Evolutionary conservation across 2,113 vertebrate genomes (phyloP).

Genomic region (Gopherus evgoodei): DNA sequence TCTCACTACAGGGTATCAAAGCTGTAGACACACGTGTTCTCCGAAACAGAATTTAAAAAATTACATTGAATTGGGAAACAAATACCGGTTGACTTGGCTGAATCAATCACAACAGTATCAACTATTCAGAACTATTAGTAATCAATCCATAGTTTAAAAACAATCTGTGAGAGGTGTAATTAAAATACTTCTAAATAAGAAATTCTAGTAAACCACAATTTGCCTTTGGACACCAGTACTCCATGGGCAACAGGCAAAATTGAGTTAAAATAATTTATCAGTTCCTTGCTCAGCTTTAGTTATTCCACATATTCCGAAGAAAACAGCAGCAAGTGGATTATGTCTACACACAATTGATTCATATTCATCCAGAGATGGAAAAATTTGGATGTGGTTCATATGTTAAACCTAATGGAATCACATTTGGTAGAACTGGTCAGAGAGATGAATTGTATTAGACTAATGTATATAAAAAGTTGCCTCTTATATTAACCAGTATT

Average conservation of each 20-base stretch:
- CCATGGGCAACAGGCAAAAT: slow-evolving; percentile 2
- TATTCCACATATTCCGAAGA: background rate
- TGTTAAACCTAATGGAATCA: background rate
- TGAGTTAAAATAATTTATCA: background rate
- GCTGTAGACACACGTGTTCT: background rate
- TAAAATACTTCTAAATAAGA: background rate
- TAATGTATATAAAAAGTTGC: background rate
- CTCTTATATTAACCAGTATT: background rate
- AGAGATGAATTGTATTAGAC: background rate
- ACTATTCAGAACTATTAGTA: background rate
- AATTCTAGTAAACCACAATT: slow-evolving; percentile 5
- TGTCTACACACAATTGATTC: background rate
- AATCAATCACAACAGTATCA: background rate
- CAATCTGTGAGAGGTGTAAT: background rate
- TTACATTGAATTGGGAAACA: background rate
- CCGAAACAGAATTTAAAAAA: background rate
- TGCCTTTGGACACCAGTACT: background rate
- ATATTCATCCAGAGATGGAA: background rate
- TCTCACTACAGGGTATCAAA: background rate
- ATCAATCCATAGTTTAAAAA: background rate
- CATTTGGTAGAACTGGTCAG: background rate
- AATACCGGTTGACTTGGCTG: background rate
- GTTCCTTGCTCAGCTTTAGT: background rate
- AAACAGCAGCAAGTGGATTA: background rate
- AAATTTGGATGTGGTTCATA: background rate